phyloP scores from a whole-genome alignment of 30 jellyfish, hydroid and myxozoan genomes.

The Calvadosia cruxmelitensis region DNA sequence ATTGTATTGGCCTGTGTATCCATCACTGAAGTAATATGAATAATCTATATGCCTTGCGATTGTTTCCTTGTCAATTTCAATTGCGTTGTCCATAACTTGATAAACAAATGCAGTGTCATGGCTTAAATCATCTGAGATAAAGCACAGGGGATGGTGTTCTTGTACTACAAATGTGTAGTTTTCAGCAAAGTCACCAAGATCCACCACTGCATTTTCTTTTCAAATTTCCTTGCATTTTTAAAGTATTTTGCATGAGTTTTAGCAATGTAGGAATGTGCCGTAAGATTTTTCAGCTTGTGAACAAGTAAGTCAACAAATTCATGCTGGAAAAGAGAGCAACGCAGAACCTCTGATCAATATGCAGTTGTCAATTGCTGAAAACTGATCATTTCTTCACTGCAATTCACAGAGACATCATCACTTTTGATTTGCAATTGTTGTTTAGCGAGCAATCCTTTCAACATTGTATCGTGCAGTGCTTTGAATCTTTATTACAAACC shows the following conservation, averaged over 20 bases:
- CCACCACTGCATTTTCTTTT: neutral
- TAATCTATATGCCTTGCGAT: constrained; percentile 5
- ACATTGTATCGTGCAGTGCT: constrained; percentile 46
- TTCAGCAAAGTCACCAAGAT: constrained; percentile 46
- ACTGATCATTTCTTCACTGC: constrained; percentile 12
- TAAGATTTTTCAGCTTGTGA: constrained; percentile 31
- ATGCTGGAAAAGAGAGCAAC: neutral
- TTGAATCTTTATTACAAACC: constrained; percentile 10
- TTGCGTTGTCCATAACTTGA: constrained; percentile 11
- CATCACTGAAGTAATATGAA: constrained; percentile 48
- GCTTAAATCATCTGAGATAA: constrained; percentile 46
- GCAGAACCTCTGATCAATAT: constrained; percentile 25
- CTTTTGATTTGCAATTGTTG: constrained; percentile 18
- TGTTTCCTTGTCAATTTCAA: neutral
- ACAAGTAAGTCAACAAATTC: constrained; percentile 39
- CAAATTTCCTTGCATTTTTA: constrained; percentile 13
- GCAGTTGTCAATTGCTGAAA: constrained; percentile 34
- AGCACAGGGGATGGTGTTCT: constrained; percentile 40
- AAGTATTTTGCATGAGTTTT: constrained; percentile 22
- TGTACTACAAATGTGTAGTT: constrained; percentile 42
- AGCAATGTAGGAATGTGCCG: constrained; percentile 54
- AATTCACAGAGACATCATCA: neutral
- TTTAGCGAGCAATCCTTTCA: constrained; percentile 35
- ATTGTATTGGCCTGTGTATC: constrained; percentile 73
- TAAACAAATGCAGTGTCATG: constrained; percentile 38